A percentile compares a stretch with the other conserved stretches of the same genome.
phyloP scores from a whole-genome alignment of 1,140 invertebrate genomes.

The Dinoponera quadriceps region DNA sequence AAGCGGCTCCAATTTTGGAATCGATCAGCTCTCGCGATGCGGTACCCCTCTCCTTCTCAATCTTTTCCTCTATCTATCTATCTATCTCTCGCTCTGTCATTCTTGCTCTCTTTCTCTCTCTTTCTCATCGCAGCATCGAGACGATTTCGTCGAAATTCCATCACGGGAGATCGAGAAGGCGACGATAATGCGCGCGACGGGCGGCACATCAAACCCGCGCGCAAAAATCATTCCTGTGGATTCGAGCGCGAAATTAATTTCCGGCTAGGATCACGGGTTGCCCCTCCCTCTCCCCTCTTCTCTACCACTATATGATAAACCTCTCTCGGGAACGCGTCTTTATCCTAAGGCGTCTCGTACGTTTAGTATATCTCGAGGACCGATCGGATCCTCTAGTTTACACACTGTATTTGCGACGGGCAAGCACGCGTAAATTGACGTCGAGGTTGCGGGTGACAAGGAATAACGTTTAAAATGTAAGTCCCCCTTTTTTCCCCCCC shows the following conservation, averaged over 20 bases:
- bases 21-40: conserved; percentile 7
- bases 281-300: no score
- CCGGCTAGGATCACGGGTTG: conserved; percentile 53
- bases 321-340: conserved; percentile 22
- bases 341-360: conserved; percentile 22
- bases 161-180: conserved; percentile 43
- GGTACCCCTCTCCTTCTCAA: not conserved
- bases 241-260: conserved; percentile 71
- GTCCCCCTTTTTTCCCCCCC: no score
- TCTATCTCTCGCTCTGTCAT: no score
- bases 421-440: not conserved
- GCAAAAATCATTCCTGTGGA: conserved; percentile 58
- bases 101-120: no score
- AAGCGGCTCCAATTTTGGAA: conserved; percentile 28
- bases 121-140: conserved; percentile 11
- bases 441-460: not conserved
- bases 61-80: no score
- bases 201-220: conserved; percentile 24
- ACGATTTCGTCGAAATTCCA: conserved; percentile 55
- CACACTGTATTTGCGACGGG: not conserved
- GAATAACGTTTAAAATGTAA: no score
- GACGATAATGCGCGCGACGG: conserved; percentile 31
- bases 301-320: conserved; percentile 55
- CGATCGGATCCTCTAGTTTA: conserved; percentile 19
- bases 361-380: conserved; percentile 14